A percentile compares a stretch with the other conserved stretches of the same genome.
phyloP scores from a whole-genome alignment of 2,797 vertebrate species.

The Eulemur rubriventer region DNA sequence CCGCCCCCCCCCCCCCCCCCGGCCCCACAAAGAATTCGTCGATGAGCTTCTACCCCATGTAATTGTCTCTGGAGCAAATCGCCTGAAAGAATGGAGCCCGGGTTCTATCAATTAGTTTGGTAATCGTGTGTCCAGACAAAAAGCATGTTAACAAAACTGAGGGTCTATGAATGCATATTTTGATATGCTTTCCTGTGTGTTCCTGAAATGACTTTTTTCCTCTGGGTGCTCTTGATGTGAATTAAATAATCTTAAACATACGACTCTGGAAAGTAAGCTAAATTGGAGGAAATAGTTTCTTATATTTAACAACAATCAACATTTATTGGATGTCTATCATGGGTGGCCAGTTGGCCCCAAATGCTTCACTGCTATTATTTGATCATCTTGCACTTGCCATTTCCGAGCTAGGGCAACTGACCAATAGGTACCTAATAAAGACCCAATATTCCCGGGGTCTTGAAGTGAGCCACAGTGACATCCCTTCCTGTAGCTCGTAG shows the following conservation, averaged over 20 bases:
- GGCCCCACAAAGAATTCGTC: constrained; percentile 21
- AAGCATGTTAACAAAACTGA: background rate
- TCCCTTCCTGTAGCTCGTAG: background rate
- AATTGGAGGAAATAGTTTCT: background rate
- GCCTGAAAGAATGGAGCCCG: background rate
- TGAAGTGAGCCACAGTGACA: background rate
- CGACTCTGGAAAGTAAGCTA: background rate
- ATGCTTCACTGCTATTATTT: background rate
- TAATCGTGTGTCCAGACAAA: background rate
- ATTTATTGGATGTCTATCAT: background rate
- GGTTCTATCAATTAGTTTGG: constrained; percentile 32
- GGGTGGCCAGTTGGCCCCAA: background rate
- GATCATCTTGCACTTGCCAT: background rate
- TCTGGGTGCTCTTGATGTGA: background rate
- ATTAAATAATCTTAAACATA: background rate
- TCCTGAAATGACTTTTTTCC: background rate
- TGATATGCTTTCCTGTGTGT: background rate
- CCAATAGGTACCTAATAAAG: background rate
- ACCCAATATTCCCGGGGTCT: background rate
- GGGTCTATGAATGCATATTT: background rate
- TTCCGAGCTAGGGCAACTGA: background rate
- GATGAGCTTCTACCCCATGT: fast-evolving
- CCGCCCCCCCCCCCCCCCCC: background rate
- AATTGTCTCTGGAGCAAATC: constrained; percentile 7
- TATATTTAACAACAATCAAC: background rate